Conservation (phyloP, 2,113 vertebrate genomes). For the Crotalus horridus region DNA sequence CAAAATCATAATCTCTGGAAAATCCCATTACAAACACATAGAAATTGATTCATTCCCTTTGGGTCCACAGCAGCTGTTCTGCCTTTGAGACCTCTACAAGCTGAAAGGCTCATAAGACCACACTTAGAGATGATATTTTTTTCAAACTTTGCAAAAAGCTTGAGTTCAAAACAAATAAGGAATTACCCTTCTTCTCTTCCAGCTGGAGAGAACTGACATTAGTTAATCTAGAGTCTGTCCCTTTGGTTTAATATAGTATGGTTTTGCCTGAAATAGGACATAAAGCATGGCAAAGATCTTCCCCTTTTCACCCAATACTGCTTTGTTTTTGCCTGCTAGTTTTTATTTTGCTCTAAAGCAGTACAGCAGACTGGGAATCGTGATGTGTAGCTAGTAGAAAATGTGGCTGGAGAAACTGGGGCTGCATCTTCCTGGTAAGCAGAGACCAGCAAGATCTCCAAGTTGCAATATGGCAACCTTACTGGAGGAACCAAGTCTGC, state of each 20-base stretch:
- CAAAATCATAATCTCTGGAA: background rate
- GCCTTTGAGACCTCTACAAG: background rate
- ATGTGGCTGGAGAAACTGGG: background rate
- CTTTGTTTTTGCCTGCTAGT: background rate
- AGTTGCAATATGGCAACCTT: slow-evolving; percentile 11
- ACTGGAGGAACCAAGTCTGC: fast-evolving
- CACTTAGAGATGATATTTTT: background rate
- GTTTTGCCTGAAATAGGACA: background rate
- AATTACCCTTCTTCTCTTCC: background rate
- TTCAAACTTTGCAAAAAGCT: background rate
- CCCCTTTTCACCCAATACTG: too few relatives aligned
- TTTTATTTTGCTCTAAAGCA: background rate
- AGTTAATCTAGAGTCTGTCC: background rate
- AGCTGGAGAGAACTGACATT: background rate
- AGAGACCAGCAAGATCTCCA: background rate
- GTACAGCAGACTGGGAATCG: too few relatives aligned
- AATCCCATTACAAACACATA: background rate
- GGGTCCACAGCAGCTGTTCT: background rate
- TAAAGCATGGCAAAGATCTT: background rate
- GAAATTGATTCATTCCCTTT: background rate
- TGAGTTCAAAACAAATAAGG: background rate
- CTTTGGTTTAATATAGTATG: background rate
- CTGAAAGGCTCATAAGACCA: background rate
- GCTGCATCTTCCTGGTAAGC: background rate
- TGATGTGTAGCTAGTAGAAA: background rate